These are phyloP conservation scores for Semicossyphus pulcher DNA, from an alignment of 2,113 vertebrate genomes.

Conservation along the genomic window DNA sequence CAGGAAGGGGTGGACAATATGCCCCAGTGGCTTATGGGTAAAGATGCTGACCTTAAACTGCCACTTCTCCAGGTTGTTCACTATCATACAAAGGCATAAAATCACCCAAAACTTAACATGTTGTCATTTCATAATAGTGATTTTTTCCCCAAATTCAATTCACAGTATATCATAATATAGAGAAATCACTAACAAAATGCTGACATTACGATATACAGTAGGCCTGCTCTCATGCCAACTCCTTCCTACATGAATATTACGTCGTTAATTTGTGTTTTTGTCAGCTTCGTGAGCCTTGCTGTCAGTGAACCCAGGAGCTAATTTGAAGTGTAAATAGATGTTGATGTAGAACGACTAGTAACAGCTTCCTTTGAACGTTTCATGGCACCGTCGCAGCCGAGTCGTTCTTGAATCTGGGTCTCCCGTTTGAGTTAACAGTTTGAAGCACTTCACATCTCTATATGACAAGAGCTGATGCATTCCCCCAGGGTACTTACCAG, in stretches of 20 bases:
- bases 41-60: too few species aligned
- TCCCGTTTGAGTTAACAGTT: slow-evolving; percentile 74
- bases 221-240: neutral
- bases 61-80: too few species aligned
- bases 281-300: neutral
- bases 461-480: slow-evolving; percentile 79
- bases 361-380: slow-evolving; percentile 63
- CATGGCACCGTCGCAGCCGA: slow-evolving; percentile 28
- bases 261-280: neutral
- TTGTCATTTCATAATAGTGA: too few species aligned
- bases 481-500: slow-evolving; percentile 72
- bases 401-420: slow-evolving; percentile 59
- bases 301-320: slow-evolving; percentile 25
- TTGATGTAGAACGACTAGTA: slow-evolving; percentile 52
- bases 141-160: too few species aligned
- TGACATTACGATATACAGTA: neutral
- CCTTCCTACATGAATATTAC: neutral
- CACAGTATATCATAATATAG: too few species aligned
- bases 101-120: too few species aligned
- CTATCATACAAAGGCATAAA: too few species aligned
- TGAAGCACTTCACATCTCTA: slow-evolving; percentile 78
- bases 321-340: slow-evolving; percentile 43
- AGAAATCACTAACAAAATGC: neutral
- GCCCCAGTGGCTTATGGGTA: too few species aligned
- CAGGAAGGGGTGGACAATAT: too few species aligned